Evolutionary conservation across 2,888 invertebrate species (phyloP).

Genomic region (Adelphocoris suturalis): DNA sequence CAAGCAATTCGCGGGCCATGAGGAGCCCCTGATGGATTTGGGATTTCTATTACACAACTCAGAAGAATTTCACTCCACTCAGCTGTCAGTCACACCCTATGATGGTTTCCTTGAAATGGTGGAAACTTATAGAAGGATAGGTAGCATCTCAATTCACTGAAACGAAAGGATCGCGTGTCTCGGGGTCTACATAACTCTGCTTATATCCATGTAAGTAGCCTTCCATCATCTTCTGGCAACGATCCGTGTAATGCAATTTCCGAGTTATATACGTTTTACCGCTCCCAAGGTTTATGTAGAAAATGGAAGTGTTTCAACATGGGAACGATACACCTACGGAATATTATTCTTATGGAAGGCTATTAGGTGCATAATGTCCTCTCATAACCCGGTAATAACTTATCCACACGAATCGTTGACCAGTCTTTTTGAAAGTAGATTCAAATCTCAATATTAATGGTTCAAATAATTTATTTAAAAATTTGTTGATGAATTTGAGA

Average conservation of each 20-base stretch:
- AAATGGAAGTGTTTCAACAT: neutral
- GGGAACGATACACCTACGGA: no score
- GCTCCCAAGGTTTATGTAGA: neutral
- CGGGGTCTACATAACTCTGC: conserved; percentile 8
- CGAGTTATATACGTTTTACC: conserved; percentile 32
- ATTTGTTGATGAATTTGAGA: no score
- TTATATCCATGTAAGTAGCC: conserved; percentile 22
- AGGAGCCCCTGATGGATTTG: no score
- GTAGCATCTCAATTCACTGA: conserved; percentile 12
- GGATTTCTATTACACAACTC: no score
- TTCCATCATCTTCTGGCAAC: conserved; percentile 39
- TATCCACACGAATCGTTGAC: no score
- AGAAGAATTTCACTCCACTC: neutral
- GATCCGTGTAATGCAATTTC: conserved; percentile 32
- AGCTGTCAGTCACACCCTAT: neutral
- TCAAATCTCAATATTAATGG: no score
- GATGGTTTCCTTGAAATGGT: neutral
- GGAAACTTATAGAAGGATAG: neutral
- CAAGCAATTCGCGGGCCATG: no score
- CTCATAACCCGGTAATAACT: no score
- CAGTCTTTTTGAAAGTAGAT: no score
- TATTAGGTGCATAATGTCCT: no score
- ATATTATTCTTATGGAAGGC: no score
- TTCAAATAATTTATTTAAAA: no score
- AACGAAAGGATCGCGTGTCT: conserved; percentile 5